Conservation (phyloP, 2,797 vertebrate species). For the Brachyrhaphis roseni region DNA sequence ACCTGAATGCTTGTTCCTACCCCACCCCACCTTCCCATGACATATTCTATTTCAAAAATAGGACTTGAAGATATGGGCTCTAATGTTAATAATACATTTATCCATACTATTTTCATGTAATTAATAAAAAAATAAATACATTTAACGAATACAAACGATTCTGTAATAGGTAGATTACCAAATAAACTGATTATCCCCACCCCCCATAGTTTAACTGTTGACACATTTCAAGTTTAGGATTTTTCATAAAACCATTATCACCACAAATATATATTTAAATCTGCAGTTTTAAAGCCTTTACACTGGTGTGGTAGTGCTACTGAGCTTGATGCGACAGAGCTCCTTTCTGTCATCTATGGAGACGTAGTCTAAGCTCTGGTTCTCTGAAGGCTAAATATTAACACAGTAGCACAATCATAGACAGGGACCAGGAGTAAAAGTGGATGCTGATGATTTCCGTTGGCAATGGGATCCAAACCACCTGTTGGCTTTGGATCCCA, state of each 20-base stretch:
- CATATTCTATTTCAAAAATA: conserved; percentile 60
- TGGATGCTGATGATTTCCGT: conserved; percentile 82
- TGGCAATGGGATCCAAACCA: conserved; percentile 76
- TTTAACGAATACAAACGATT: conserved; percentile 82
- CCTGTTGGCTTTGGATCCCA: conserved; percentile 63
- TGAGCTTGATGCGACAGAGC: conserved; percentile 32
- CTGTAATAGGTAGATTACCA: conserved; percentile 68
- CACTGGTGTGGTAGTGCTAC: conserved; percentile 55
- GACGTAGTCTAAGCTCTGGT: conserved; percentile 42
- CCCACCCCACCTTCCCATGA: conserved; percentile 40
- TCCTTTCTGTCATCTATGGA: conserved; percentile 48
- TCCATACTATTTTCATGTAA: conserved; percentile 76
- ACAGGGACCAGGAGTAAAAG: conserved; percentile 58
- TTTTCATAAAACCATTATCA: conserved; percentile 69
- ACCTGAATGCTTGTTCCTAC: conserved; percentile 56
- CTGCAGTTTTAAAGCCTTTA: conserved; percentile 58
- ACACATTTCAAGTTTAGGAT: conserved; percentile 69
- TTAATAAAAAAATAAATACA: conserved; percentile 86
- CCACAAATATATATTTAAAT: conserved; percentile 57
- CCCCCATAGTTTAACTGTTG: conserved; percentile 60
- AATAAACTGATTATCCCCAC: conserved; percentile 55
- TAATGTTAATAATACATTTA: conserved; percentile 73
- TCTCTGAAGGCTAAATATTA: conserved; percentile 54
- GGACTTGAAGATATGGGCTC: conserved; percentile 68
- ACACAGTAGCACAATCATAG: conserved; percentile 60